Evolutionary conservation across 2,113 vertebrate genomes (phyloP), one percentile per base, ranked within the genome.

Genomic region (Apodemus speciosus): DNA sequence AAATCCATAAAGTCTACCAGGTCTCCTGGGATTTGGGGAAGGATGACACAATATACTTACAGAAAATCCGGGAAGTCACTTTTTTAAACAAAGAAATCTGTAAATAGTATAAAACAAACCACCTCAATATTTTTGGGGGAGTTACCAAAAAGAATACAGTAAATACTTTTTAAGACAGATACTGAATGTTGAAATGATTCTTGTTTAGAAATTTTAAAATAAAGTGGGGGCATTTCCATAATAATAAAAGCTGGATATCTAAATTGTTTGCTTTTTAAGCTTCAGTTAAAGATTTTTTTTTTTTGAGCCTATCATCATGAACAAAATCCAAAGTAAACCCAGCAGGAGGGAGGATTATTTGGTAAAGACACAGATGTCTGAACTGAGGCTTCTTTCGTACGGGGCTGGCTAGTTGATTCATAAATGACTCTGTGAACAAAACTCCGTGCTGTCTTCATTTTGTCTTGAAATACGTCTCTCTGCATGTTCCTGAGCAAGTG

Each of bases 291-390:
- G 95, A 95, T 20, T 94, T 18, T 60, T 88, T 66, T 88, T 94
- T n/a, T n/a, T n/a, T n/a, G 92, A 97, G 40, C 43, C 58, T 94
- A 91, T 88, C 51, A 93, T 86, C 90, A 93, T 96, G 46, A 92
- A 96, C 43, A 95, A 94, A 97, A 96, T 92, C 88, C 85, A 93
- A 95, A 95, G n/a, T 56, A 95, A 96, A 96, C 85, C 68, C 53
- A 77, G 75, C 64, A 75, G 87, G 68, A 83, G 75, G 79, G 62
- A 91, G 23, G 51, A 87, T 89, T 93, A 88, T 53, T 89, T 53
- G 10, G 62, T 46, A 94, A 93, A 94, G 85, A 95, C 30, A 94
- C n/a, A 90, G 46, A 88, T 88, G 80, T 75, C 94, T 81, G 56
- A 16, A 81, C 60, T 18, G 30, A 91, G 13, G 2, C 1, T 7